Evolutionary conservation across 2,888 invertebrate species (phyloP).

Genomic region (Halocaridina rubra): DNA sequence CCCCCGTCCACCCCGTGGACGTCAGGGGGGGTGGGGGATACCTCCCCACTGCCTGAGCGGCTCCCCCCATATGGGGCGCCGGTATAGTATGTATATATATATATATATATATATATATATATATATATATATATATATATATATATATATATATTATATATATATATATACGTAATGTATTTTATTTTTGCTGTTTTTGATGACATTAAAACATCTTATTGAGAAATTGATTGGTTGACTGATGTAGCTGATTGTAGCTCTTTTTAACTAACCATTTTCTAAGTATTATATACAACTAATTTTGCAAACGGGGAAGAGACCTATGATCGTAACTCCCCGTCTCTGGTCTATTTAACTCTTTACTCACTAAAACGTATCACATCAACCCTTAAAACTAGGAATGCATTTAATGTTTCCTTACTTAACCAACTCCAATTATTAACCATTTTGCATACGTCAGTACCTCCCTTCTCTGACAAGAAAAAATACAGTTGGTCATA

Average conservation of each 20-base stretch:
- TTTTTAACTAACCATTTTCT: not conserved
- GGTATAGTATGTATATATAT: too few species aligned
- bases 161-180: too few species aligned
- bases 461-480: too few species aligned
- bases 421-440: too few species aligned
- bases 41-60: not conserved
- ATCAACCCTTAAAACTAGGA: too few species aligned
- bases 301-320: not conserved
- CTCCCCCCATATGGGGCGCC: not conserved
- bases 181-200: not conserved
- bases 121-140: not conserved
- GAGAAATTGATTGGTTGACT: not conserved
- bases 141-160: not conserved
- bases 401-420: too few species aligned
- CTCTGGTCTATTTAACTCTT: too few species aligned
- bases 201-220: not conserved
- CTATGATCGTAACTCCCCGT: not conserved
- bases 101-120: not conserved
- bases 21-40: not conserved
- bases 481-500: too few species aligned
- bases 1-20: not conserved
- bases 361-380: too few species aligned
- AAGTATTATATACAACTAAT: not conserved
- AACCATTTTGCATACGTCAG: too few species aligned
- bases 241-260: not conserved